Conservation (phyloP, 2,888 invertebrate genomes). For the Aphrophora alni region DNA sequence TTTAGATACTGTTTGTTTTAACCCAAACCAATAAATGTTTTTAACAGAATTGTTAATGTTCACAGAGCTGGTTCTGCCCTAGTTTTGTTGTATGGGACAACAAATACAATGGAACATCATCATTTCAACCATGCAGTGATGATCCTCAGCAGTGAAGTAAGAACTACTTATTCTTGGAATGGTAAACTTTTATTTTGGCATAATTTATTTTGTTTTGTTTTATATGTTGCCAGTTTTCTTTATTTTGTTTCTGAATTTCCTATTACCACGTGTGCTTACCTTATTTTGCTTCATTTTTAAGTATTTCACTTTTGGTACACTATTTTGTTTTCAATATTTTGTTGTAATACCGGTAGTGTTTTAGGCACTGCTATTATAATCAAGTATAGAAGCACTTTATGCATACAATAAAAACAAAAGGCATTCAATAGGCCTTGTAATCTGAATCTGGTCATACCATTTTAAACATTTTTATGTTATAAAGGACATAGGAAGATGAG, state of each 20-base stretch:
- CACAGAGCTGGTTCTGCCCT: conserved; percentile 61
- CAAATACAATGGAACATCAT: conserved; percentile 69
- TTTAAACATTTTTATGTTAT: no score
- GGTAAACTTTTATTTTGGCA: background rate
- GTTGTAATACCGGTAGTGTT: no score
- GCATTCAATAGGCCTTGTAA: no score
- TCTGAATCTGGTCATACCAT: no score
- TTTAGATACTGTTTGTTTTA: no score
- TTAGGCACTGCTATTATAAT: no score
- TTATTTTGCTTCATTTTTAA: background rate
- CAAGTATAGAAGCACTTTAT: no score
- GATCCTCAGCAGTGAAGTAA: conserved; percentile 63
- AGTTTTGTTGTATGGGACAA: conserved; percentile 62
- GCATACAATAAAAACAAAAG: no score
- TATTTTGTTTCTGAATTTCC: background rate
- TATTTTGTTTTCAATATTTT: no score
- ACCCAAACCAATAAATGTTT: no score
- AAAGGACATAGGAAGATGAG: no score
- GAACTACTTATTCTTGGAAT: conserved; percentile 29
- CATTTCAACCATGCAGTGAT: conserved; percentile 69
- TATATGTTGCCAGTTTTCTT: background rate
- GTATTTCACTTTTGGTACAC: background rate
- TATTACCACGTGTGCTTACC: background rate
- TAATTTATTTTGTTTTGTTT: background rate
- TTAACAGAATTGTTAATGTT: no score